phyloP scores from a whole-genome alignment of 2,888 invertebrate genomes.

The Dorcus hopei region DNA sequence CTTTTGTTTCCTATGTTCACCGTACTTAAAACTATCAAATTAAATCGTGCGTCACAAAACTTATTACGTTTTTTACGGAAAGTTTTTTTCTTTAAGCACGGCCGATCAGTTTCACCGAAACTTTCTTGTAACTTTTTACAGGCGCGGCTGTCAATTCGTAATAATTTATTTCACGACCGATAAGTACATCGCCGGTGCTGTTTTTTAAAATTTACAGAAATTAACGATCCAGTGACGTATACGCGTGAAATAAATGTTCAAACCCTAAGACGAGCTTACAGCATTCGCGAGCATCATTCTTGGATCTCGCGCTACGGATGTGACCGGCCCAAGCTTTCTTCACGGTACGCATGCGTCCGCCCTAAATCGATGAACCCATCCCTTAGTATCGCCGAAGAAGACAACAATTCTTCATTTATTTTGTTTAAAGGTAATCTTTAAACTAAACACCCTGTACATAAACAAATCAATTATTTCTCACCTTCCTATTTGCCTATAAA shows the following conservation, averaged over 20 bases:
- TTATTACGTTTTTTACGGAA: neutral
- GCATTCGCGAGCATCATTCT: conserved; percentile 22
- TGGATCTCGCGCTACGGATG: conserved; percentile 41
- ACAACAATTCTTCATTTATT: conserved; percentile 7
- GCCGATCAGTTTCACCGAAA: neutral
- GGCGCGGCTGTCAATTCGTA: too few relatives aligned
- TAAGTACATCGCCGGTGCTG: neutral
- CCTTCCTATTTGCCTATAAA: too few relatives aligned
- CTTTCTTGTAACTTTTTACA: neutral
- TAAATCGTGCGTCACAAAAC: neutral
- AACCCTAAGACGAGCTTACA: neutral
- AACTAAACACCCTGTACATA: neutral
- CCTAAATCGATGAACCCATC: conserved; percentile 49
- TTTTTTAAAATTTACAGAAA: neutral
- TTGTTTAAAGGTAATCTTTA: conserved; percentile 8
- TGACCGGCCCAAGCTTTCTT: conserved; percentile 35
- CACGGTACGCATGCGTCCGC: conserved; percentile 40
- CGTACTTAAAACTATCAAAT: neutral
- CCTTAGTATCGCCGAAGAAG: conserved; percentile 26
- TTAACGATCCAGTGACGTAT: neutral
- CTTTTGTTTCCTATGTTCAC: neutral
- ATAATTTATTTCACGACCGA: neutral
- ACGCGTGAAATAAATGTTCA: neutral
- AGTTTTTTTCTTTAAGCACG: neutral
- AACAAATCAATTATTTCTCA: too few relatives aligned